phyloP scores from a whole-genome alignment of 1,140 invertebrate species.

The Drosophila athabasca region DNA sequence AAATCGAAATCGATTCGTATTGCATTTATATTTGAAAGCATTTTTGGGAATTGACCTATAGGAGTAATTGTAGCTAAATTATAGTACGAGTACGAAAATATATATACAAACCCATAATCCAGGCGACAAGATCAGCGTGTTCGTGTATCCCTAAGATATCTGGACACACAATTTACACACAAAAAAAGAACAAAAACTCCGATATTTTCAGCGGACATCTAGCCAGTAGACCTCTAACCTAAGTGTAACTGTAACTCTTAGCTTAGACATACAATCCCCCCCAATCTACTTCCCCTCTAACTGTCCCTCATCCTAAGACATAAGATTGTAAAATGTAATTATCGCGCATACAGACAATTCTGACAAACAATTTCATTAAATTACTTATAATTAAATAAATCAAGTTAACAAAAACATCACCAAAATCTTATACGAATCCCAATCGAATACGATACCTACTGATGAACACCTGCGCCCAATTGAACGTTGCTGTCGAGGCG shows the following conservation, averaged over 20 bases:
- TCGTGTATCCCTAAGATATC: constrained; percentile 17
- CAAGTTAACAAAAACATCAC: constrained; percentile 62
- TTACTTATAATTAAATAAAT: constrained; percentile 74
- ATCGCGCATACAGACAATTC: constrained; percentile 69
- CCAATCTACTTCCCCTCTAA: constrained; percentile 1
- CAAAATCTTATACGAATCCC: too few relatives aligned
- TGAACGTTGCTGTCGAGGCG: constrained; percentile 37
- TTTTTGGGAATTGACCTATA: constrained; percentile 81
- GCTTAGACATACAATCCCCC: constrained; percentile 24
- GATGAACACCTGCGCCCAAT: constrained; percentile 63
- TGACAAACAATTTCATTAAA: constrained; percentile 69
- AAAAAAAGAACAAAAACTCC: constrained; percentile 10
- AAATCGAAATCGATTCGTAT: constrained; percentile 65
- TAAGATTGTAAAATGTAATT: constrained; percentile 79
- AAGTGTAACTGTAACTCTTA: constrained; percentile 55
- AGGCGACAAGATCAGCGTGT: constrained; percentile 26
- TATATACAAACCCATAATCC: constrained; percentile 21
- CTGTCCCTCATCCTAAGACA: constrained; percentile 23
- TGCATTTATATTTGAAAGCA: constrained; percentile 77
- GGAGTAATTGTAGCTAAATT: constrained; percentile 74
- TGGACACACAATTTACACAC: constrained; percentile 46
- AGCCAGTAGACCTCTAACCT: constrained; percentile 61
- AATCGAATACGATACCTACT: constrained; percentile 12
- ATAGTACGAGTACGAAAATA: constrained; percentile 28
- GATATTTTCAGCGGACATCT: constrained; percentile 25